Base-by-base conservation (phyloP, 1,140 invertebrate genomes). In the Nasonia giraulti region DNA sequence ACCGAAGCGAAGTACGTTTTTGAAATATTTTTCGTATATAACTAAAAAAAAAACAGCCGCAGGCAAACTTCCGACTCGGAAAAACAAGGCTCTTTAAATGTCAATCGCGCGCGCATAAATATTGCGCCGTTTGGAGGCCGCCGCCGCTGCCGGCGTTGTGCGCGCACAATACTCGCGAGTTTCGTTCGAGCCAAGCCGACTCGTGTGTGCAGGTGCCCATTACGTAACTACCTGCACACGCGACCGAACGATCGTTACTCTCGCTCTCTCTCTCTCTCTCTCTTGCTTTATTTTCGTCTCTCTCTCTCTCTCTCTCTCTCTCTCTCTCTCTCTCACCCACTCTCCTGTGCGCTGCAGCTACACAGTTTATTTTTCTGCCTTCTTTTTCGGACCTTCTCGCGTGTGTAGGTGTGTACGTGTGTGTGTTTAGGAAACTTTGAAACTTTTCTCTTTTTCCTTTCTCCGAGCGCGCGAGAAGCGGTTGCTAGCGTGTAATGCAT, bases 71-170 rank as follows among this genome's bases (percentile, higher is more conserved):
- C 10, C 10, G 68, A 6, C 23, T n/a, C 23, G 14, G 7, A 37
- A 78, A 78, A 55, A 55, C n/a, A 31, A 47, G 47, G 2, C 74
- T 83, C 75, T 83, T 83, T 69, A 77, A 78, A 83, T 78, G 62
- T 71, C 75, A 78, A 83, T 83, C 66, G 82, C 62, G 62, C 33
- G 82, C 66, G 82, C 82, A 83, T 83, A 83, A 78, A 83, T 78
- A 83, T 78, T 62, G 66, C 75, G 66, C 55, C 23, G 40, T 78
- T 69, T 83, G 75, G 75, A 83, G 82, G 82, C 66, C 74, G 40
- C 40, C 40, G 8, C 8, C 40, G 40, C 40, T 7, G 40, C 8
- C 33, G 33, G 2, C 33, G 33, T 6, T 37, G 33, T 37, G 66
- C 66, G 33, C 14, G 80, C 44, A 82, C 79, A 82, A 79, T 79